Percentiles rank a stretch among this genome's conserved stretches.
phyloP scores from a whole-genome alignment of 2,888 invertebrate genomes.

The Argynnis bischoffii region DNA sequence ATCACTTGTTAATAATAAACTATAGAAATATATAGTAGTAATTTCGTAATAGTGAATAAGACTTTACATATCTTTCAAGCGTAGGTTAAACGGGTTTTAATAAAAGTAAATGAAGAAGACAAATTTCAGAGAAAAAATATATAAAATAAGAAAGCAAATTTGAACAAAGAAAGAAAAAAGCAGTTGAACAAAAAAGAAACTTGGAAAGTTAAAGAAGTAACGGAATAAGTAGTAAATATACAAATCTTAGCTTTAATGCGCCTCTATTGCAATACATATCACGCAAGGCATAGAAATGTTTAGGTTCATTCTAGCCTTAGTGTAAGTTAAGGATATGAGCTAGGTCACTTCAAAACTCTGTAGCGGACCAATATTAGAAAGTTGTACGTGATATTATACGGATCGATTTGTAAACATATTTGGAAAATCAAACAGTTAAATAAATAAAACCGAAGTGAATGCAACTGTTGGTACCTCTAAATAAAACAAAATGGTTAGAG shows the following conservation, averaged over 20 bases:
- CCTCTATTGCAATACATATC: conserved; percentile 81
- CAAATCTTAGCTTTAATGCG: conserved; percentile 70
- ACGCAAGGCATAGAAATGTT: conserved; percentile 77
- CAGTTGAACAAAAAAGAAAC: conserved; percentile 9
- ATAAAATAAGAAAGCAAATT: conserved; percentile 3
- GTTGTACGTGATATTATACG: conserved; percentile 76
- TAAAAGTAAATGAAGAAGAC: conserved; percentile 8
- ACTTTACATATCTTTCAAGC: conserved; percentile 69
- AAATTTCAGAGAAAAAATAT: conserved; percentile 18
- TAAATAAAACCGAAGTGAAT: background rate
- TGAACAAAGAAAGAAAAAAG: conserved; percentile 1
- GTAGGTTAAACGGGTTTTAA: conserved; percentile 47
- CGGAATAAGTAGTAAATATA: conserved; percentile 33
- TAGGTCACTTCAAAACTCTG: conserved; percentile 79
- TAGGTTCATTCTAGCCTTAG: conserved; percentile 77
- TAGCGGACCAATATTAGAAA: conserved; percentile 83
- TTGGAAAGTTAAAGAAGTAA: conserved; percentile 26
- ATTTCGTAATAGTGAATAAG: conserved; percentile 72
- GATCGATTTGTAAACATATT: conserved; percentile 52
- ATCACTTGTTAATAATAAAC: conserved; percentile 82
- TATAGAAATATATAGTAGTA: conserved; percentile 73
- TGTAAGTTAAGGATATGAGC: conserved; percentile 64
- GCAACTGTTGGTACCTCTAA: too few species aligned
- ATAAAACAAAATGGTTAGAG: background rate
- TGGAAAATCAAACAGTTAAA: background rate